Evolutionary conservation across 2,888 invertebrate genomes (phyloP).

Genomic region (Melanostoma mellinum): DNA sequence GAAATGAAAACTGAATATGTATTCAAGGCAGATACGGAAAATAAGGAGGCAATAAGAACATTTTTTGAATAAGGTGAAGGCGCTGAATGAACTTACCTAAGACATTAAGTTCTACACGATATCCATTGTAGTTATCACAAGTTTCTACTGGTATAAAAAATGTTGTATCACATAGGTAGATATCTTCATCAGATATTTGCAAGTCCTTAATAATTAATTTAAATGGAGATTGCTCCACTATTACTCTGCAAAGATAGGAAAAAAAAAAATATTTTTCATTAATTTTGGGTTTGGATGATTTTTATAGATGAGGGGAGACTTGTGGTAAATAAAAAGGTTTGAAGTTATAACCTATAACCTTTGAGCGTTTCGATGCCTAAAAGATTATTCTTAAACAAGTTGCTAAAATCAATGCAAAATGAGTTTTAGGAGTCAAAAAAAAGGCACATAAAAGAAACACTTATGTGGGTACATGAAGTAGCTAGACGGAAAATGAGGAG

Average conservation of each 20-base stretch:
- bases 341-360: too few relatives aligned
- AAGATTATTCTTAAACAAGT: too few relatives aligned
- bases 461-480: too few relatives aligned
- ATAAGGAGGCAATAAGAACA: neutral
- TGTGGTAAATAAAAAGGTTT: too few relatives aligned
- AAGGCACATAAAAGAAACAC: too few relatives aligned
- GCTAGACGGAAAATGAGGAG: too few relatives aligned
- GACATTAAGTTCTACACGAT: conserved; percentile 88
- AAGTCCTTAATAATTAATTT: conserved; percentile 82
- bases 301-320: too few relatives aligned
- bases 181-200: conserved; percentile 88
- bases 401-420: too few relatives aligned
- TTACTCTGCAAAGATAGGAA: conserved; percentile 75
- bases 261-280: neutral
- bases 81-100: conserved; percentile 85
- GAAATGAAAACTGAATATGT: conserved; percentile 6
- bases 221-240: conserved; percentile 78
- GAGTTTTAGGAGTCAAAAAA: too few relatives aligned
- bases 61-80: conserved; percentile 11
- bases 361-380: too few relatives aligned
- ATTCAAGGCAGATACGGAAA: conserved; percentile 23
- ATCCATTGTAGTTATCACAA: conserved; percentile 87
- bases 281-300: too few relatives aligned
- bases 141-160: conserved; percentile 89
- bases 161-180: conserved; percentile 91